Evolutionary conservation across 2,888 invertebrate species (phyloP), one percentile per base, ranked within the genome.

Genomic region (Carcina quercana): DNA sequence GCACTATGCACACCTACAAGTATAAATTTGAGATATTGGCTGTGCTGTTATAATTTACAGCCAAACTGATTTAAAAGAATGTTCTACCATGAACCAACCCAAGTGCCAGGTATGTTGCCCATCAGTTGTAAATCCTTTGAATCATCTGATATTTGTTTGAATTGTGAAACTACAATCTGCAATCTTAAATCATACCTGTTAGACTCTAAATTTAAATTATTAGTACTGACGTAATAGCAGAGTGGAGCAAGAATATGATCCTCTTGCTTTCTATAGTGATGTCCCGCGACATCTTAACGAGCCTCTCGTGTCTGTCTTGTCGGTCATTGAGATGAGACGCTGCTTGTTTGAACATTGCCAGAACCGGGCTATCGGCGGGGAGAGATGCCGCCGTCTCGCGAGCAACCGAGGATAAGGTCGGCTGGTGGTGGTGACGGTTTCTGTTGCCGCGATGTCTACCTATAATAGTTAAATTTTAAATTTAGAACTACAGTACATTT

Each of bases 181-280:
- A n/a, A n/a, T n/a, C n/a, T n/a, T n/a, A n/a, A n/a, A n/a, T n/a
- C n/a, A n/a, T n/a, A n/a, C n/a, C n/a, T n/a, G n/a, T n/a, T n/a
- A n/a, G n/a, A n/a, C n/a, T n/a, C n/a, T n/a, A n/a, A n/a, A n/a
- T n/a, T n/a, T n/a, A n/a, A n/a, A n/a, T n/a, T n/a, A n/a, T n/a
- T n/a, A 15, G 13, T 34, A 58, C 76, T 69, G 54, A 88, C 88
- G 80, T 74, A 25, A 78, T 59, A 36, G 90, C 83, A 17, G 92
- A 91, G 64, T 96, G 96, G 12, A 97, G 71, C 7, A 93, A 70
- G 64, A 95, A 96, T 46, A 96, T 97, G 3, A 94, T 91, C 37
- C 95, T 82, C 62, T 97, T 97, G 69, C 95, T 94, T 58, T 96
- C 95, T 45, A 95, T 94, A 0, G 95, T 95, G 12, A 95, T 88